Evolutionary conservation across 2,113 vertebrate genomes (phyloP).

Genomic region (Alaudala cheleensis): DNA sequence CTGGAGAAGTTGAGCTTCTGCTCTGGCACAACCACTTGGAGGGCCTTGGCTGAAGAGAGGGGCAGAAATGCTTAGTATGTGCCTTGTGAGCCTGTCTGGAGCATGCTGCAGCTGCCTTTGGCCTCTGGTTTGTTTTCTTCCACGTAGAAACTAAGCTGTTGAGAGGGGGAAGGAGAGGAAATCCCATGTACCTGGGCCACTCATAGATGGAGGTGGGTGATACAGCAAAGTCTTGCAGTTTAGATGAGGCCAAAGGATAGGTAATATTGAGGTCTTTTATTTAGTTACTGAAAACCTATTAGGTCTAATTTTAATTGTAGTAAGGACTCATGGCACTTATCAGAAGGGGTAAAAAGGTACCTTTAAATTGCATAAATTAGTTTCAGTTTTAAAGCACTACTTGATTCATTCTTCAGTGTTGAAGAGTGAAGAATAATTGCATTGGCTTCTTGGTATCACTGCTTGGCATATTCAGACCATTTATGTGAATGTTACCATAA

Average conservation of each 20-base stretch:
- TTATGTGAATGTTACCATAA: rapidly evolving
- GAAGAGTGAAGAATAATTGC: background rate
- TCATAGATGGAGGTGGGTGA: background rate
- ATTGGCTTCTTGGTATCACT: background rate
- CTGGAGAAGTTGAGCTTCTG: background rate
- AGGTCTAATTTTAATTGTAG: background rate
- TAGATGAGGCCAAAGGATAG: background rate
- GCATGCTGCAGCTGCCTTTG: background rate
- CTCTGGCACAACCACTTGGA: background rate
- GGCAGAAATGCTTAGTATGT: background rate
- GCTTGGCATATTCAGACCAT: background rate
- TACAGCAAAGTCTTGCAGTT: background rate
- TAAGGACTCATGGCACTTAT: background rate
- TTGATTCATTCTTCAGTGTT: background rate
- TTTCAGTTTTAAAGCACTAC: conserved; percentile 6
- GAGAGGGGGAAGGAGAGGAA: background rate
- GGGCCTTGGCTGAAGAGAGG: background rate
- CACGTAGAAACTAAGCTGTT: background rate
- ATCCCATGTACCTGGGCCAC: background rate
- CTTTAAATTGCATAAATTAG: background rate
- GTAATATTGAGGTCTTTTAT: background rate
- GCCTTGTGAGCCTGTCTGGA: background rate
- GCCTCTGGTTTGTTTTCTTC: background rate
- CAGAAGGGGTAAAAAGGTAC: background rate
- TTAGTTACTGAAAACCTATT: background rate